These are phyloP conservation scores for Papilio elwesi DNA, from an alignment of 2,888 invertebrate genomes.

Conservation along the genomic window DNA sequence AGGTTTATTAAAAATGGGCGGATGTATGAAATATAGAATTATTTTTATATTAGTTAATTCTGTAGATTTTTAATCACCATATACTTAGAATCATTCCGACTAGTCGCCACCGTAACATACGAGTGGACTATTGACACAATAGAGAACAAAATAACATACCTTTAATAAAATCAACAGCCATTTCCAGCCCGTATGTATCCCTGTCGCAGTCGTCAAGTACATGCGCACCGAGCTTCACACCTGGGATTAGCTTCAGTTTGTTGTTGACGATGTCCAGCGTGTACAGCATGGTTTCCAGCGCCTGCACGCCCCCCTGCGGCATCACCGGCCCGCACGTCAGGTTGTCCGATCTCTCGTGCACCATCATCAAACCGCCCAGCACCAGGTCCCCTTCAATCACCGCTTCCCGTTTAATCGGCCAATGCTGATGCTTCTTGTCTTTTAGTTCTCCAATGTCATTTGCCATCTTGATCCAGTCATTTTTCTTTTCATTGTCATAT, in stretches of 20 bases:
- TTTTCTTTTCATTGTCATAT: conserved; percentile 56
- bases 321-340: conserved; percentile 91
- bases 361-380: conserved; percentile 96
- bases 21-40: no score
- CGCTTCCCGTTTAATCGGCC: conserved; percentile 92
- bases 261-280: conserved; percentile 90
- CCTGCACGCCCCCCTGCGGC: conserved; percentile 94
- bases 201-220: conserved; percentile 96
- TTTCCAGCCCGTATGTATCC: conserved; percentile 95
- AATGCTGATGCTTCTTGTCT: conserved; percentile 63
- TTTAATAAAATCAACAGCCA: conserved; percentile 96
- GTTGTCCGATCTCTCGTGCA: conserved; percentile 45
- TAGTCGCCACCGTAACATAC: no score
- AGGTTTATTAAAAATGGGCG: no score
- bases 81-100: no score
- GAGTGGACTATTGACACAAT: no score
- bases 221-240: conserved; percentile 91
- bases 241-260: conserved; percentile 85
- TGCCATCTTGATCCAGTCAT: conserved; percentile 73
- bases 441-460: conserved; percentile 55
- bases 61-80: no score
- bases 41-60: no score
- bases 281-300: conserved; percentile 94
- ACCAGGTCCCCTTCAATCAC: conserved; percentile 93
- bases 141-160: conserved; percentile 76